phyloP scores from a whole-genome alignment of 1,140 invertebrate species.

The Drosophila sproati region DNA sequence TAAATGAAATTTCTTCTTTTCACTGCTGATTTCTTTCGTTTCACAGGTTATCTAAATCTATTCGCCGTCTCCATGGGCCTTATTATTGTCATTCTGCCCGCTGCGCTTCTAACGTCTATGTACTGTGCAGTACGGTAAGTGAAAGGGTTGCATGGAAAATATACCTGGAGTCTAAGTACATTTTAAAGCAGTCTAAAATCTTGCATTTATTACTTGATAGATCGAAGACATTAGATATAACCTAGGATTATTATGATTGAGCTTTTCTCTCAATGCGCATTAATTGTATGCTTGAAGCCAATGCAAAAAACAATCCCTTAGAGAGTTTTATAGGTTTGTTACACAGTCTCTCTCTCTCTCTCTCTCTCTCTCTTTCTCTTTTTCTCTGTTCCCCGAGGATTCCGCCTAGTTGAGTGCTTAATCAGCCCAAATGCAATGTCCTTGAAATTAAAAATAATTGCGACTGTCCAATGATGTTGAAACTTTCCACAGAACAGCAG shows the following conservation, averaged over 20 bases:
- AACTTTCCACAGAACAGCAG: constrained; percentile 11
- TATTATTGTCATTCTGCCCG: constrained; percentile 70
- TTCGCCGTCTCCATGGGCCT: constrained; percentile 74
- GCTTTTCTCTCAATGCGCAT: not conserved
- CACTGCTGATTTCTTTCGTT: not conserved
- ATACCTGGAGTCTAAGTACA: too few species aligned
- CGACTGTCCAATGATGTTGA: constrained; percentile 37
- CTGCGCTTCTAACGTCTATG: constrained; percentile 66
- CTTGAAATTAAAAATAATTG: constrained; percentile 72
- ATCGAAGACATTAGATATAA: too few species aligned
- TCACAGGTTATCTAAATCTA: constrained; percentile 61
- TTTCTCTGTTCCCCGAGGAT: not conserved
- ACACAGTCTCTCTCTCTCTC: not conserved
- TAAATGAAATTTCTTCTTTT: not conserved
- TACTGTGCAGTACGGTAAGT: constrained; percentile 75
- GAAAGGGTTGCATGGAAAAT: not conserved
- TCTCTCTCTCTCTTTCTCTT: not conserved
- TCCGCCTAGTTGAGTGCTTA: constrained; percentile 40
- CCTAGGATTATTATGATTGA: too few species aligned
- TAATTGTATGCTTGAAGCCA: not conserved
- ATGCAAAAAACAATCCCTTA: not conserved
- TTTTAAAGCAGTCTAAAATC: too few species aligned
- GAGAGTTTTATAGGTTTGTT: not conserved
- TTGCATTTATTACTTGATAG: too few species aligned
- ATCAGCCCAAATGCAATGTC: constrained; percentile 48